Evolutionary conservation across 2,113 vertebrate species (phyloP).

Genomic region (Neolamprologus toae): DNA sequence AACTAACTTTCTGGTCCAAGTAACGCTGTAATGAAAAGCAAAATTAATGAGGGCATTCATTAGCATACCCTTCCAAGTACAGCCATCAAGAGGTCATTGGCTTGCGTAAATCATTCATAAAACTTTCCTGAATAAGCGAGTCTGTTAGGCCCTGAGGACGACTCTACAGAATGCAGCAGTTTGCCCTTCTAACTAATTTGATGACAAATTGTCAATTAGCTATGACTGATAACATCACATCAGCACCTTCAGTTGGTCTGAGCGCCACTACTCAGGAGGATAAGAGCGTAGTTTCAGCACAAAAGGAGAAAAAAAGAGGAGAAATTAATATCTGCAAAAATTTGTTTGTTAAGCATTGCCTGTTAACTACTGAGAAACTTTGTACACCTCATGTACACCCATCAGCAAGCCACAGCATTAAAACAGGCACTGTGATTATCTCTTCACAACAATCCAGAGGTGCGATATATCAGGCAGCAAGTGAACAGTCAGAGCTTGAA

Average conservation of each 20-base stretch:
- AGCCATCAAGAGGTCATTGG: conserved; percentile 9
- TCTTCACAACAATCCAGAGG: not conserved
- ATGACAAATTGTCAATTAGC: conserved; percentile 48
- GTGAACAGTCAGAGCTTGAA: not conserved
- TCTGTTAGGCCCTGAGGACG: not conserved
- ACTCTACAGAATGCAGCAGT: conserved; percentile 2
- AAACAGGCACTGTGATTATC: not conserved
- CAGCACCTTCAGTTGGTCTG: conserved; percentile 11
- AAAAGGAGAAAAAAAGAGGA: not conserved
- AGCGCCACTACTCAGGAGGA: not conserved
- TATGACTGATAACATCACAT: conserved; percentile 33
- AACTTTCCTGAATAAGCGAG: conserved; percentile 12
- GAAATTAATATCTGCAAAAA: not conserved
- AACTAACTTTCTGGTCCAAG: not conserved
- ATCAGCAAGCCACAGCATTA: not conserved
- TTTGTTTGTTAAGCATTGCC: not conserved
- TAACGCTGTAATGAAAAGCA: not conserved
- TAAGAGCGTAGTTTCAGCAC: not conserved
- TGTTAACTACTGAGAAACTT: not conserved
- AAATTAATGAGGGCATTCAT: conserved; percentile 31
- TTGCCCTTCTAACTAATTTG: conserved; percentile 38
- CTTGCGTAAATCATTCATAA: conserved; percentile 9
- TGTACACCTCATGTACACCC: not conserved
- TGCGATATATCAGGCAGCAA: not conserved
- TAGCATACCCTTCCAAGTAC: not conserved